Evolutionary conservation across 2,888 invertebrate species (phyloP), one percentile per base, ranked within the genome.

Genomic region (Chalcosyrphus nemorum): DNA sequence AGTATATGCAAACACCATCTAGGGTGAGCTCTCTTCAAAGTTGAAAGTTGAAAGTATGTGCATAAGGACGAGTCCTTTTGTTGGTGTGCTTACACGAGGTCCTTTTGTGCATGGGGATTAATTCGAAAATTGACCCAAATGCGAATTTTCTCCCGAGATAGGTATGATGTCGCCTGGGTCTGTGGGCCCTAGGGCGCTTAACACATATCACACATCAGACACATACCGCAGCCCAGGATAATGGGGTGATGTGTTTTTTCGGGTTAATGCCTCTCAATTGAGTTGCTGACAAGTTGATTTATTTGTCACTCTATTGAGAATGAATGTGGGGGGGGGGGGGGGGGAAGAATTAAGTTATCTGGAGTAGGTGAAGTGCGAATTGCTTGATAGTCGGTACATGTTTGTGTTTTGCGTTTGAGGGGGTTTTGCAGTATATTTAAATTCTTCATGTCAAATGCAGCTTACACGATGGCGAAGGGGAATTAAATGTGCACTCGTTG

Each of bases 1-100:
- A 21, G 43, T 78, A 76, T 78, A 76, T 77, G 77, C 77, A 82
- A 76, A 77, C 77, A 52, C 7, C n/a, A n/a, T n/a, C n/a, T n/a
- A n/a, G n/a, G n/a, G n/a, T n/a, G n/a, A n/a, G n/a, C n/a, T n/a
- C 32, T 52, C 43, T 66, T 29, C 6, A 59, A 24, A 32, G 32
- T 32, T 32, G 7, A n/a, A n/a, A n/a, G 17, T 35, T 27, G 24
- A 15, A 13, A n/a, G 56, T 54, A 17, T 54, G 50, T 41, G 50
- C 13, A n/a, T n/a, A n/a, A n/a, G 4, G 47, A 17, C 38, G 35
- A 74, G 43, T 21, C 52, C 41, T 38, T 45, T 50, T 75, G 71
- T 71, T 66, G 21, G 57, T 35, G 32, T 35, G 32, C 68, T 43
- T 45, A 61, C n/a, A 54, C 27, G 27, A 35, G 38, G 65, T 52